These are phyloP conservation scores for Thecophora atra DNA, from an alignment of 2,888 invertebrate genomes.

Conservation along the genomic window DNA sequence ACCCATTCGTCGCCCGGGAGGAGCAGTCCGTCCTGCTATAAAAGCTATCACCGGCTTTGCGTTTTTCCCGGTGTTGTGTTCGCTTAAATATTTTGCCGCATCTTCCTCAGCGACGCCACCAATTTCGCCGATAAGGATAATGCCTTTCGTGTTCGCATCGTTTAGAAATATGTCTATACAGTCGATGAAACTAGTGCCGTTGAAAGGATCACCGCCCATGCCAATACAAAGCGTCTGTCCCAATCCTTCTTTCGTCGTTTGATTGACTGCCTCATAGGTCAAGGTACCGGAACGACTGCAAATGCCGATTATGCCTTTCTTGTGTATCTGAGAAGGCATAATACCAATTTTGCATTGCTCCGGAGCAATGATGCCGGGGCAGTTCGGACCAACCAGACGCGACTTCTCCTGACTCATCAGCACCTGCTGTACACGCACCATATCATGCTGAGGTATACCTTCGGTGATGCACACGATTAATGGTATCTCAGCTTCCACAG, in stretches of 20 bases:
- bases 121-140: slow-evolving; percentile 98
- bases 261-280: slow-evolving; percentile 98
- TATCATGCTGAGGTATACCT: slow-evolving; percentile 97
- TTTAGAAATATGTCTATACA: slow-evolving; percentile 94
- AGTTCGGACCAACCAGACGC: slow-evolving; percentile 96
- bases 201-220: slow-evolving; percentile 99
- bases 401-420: slow-evolving; percentile 86
- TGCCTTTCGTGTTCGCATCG: slow-evolving; percentile 92
- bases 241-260: slow-evolving; percentile 87
- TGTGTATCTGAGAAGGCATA: slow-evolving; percentile 98
- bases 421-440: slow-evolving; percentile 95
- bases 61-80: slow-evolving; percentile 82
- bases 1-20: slow-evolving; percentile 97
- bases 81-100: slow-evolving; percentile 87
- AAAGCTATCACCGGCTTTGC: slow-evolving; percentile 99
- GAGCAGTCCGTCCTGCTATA: slow-evolving; percentile 97
- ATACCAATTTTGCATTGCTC: slow-evolving; percentile 98
- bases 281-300: slow-evolving; percentile 97
- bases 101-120: slow-evolving; percentile 97
- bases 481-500: slow-evolving; percentile 93
- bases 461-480: slow-evolving; percentile 98
- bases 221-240: slow-evolving; percentile 97
- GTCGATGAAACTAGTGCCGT: slow-evolving; percentile 98
- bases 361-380: slow-evolving; percentile 97
- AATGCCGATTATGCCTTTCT: slow-evolving; percentile 88